Evolutionary conservation across 2,797 vertebrate genomes (phyloP).

Genomic region (Benthosema pterotum): DNA sequence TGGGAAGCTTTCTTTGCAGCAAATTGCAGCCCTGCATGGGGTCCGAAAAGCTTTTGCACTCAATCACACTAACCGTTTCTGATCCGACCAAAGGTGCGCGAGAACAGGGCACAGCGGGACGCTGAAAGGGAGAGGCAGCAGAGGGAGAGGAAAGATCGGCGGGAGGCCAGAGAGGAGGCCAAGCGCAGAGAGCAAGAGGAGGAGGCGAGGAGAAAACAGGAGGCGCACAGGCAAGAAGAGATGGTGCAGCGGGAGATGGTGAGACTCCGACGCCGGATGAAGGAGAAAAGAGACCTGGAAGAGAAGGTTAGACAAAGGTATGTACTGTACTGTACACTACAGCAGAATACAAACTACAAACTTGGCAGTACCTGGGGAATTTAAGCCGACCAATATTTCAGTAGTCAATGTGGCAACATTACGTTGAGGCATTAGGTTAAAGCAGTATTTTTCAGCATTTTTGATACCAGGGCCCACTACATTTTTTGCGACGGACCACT

Average conservation of each 20-base stretch:
- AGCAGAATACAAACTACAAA: slow-evolving; percentile 8
- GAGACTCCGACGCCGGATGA: slow-evolving; percentile 85
- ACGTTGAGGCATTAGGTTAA: too few species aligned
- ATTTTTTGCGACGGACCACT: too few species aligned
- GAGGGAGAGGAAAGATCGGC: slow-evolving; percentile 76
- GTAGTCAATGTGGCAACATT: background rate
- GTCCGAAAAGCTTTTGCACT: background rate
- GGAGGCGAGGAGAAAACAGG: slow-evolving; percentile 77
- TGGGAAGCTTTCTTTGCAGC: slow-evolving; percentile 10
- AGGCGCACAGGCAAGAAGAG: slow-evolving; percentile 83
- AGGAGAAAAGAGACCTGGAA: slow-evolving; percentile 77
- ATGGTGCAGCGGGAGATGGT: slow-evolving; percentile 89
- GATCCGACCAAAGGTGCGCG: slow-evolving; percentile 82
- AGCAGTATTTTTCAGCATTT: too few species aligned
- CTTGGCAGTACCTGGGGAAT: background rate
- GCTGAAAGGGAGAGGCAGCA: slow-evolving; percentile 78
- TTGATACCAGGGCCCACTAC: too few species aligned
- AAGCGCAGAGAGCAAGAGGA: slow-evolving; percentile 76
- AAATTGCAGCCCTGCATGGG: background rate
- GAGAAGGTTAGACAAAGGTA: slow-evolving; percentile 83
- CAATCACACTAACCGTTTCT: slow-evolving; percentile 27
- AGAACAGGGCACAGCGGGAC: slow-evolving; percentile 84
- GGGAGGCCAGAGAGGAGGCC: slow-evolving; percentile 76
- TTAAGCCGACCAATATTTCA: background rate
- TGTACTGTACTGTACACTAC: too few species aligned